Percentiles rank a stretch among this genome's conserved stretches.
Evolutionary conservation across 2,888 invertebrate species (phyloP).

Genomic region (Polyommatus iphigenia): DNA sequence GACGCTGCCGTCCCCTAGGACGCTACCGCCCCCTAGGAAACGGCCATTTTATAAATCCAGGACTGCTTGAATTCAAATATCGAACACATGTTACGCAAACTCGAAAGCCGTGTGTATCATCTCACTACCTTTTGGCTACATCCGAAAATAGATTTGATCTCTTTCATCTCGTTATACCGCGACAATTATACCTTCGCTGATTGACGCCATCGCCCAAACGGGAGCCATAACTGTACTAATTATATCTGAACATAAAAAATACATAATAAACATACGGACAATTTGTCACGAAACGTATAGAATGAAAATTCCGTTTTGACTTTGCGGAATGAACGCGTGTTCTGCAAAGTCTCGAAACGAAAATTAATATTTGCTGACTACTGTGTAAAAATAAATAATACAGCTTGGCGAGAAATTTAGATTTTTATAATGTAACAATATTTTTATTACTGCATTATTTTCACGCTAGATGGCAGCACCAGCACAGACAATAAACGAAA

Average conservation of each 20-base stretch:
- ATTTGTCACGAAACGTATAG: background rate
- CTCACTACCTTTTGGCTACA: conserved; percentile 32
- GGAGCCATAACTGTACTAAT: conserved; percentile 52
- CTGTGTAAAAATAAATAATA: too few species aligned
- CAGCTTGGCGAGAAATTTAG: too few species aligned
- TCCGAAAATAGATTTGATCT: conserved; percentile 65
- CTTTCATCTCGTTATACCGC: conserved; percentile 75
- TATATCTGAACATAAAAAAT: conserved; percentile 23
- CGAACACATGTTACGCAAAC: background rate
- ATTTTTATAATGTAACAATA: too few species aligned
- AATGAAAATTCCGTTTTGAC: background rate
- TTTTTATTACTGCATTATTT: too few species aligned
- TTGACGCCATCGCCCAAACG: conserved; percentile 60
- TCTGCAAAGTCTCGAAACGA: too few species aligned
- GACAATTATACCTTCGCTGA: conserved; percentile 70
- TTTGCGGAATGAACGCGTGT: too few species aligned
- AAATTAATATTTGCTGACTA: too few species aligned
- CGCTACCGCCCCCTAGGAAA: too few species aligned
- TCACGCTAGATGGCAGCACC: too few species aligned
- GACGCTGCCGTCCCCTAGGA: too few species aligned
- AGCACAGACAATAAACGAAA: too few species aligned
- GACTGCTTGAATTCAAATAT: background rate
- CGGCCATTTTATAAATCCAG: too few species aligned
- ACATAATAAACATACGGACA: conserved; percentile 9
- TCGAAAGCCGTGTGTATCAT: conserved; percentile 47